Base-by-base conservation (phyloP, 2,113 vertebrate genomes). In the Merops nubicus region DNA sequence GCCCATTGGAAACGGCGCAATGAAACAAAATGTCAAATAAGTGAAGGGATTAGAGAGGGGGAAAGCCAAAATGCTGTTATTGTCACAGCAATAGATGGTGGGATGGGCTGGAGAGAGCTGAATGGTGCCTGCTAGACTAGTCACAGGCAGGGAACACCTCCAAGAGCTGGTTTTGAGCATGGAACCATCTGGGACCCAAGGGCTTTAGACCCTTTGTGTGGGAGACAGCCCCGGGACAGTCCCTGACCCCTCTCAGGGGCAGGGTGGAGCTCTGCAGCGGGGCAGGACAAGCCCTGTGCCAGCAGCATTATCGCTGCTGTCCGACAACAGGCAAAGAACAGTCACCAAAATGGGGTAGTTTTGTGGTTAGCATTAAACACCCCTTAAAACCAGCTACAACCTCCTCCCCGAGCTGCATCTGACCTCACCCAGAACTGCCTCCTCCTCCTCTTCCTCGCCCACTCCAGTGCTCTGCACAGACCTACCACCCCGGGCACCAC, bases 31-130 rank as follows among this genome's bases (percentile, higher is more conserved):
- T 17, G 54, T 64, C 82, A 78, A 59, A 2, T 15, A 64, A 67
- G 29, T 19, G 50, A 62, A 20, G 22, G 48, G 65, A 62, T 20
- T 48, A 34, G 54, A 18, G n/a, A 47, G 16, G 15, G 34, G 57
- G 40, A 63, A 85, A 94, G 62, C 12, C 47, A n/a, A 68, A 87
- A 59, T 0, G 18, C 12, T 3, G 50, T 31, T 1, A 9, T 3
- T 15, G 29, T 1, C 1, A 57, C 36, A 64, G 56, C 19, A 3
- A 1, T 0, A 8, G 1, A 0, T 0, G 20, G 45, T 3, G 13
- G n/a, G 75, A n/a, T 9, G 8, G 38, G 40, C 31, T 23, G 0
- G 18, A 9, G 57, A 7, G n/a, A 14, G 31, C 31, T 7, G 34
- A 23, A 38, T 1, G 50, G 50, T 31, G 3, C 17, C 17, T 34